Evolutionary conservation across 1,140 invertebrate genomes (phyloP).

Genomic region (Brachionus angularis): DNA sequence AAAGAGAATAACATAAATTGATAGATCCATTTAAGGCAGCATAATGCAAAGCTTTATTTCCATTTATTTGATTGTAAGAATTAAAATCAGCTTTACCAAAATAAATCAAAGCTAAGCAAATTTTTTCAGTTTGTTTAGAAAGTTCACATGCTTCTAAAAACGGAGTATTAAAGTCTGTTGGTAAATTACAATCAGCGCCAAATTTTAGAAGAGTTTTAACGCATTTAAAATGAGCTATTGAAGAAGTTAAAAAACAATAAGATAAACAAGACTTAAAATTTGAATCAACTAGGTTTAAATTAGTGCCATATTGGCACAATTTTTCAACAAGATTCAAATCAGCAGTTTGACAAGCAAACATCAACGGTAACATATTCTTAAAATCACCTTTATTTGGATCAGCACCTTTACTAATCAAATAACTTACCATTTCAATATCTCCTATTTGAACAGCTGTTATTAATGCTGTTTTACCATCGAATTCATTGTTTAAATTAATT

Average conservation of each 20-base stretch:
- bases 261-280: neutral
- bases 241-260: neutral
- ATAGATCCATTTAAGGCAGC: neutral
- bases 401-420: neutral
- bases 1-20: neutral
- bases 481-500: neutral
- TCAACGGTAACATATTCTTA: neutral
- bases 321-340: neutral
- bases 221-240: neutral
- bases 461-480: conserved; percentile 20
- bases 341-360: conserved; percentile 11
- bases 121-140: neutral
- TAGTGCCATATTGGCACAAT: neutral
- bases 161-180: neutral
- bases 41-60: conserved; percentile 9
- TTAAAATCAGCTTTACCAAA: neutral
- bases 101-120: neutral
- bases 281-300: neutral
- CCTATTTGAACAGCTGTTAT: conserved; percentile 2
- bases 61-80: neutral
- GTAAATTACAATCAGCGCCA: conserved; percentile 13
- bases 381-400: neutral
- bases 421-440: neutral
- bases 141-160: conserved; percentile 14
- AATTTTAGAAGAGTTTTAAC: neutral